phyloP scores from a whole-genome alignment of 2,888 invertebrate genomes.

The Watsonalla cultraria region DNA sequence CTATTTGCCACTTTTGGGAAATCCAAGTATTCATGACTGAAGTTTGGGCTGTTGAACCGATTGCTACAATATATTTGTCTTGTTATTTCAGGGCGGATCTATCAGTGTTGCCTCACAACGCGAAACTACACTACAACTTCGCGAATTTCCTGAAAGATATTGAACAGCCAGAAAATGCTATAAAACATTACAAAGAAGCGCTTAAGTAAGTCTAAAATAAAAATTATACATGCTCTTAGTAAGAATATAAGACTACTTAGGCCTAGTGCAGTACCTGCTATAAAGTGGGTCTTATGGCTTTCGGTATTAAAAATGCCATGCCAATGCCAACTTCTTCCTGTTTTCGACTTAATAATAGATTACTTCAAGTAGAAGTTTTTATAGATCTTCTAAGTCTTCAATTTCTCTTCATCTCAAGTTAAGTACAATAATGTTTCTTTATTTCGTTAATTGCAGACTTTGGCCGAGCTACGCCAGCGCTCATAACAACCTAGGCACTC shows the following conservation, averaged over 20 bases:
- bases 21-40: too few species aligned
- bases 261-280: not conserved
- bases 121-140: slow-evolving; percentile 94
- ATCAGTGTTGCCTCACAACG: slow-evolving; percentile 88
- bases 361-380: too few species aligned
- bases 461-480: slow-evolving; percentile 93
- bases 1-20: not conserved
- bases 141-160: slow-evolving; percentile 90
- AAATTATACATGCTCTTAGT: too few species aligned
- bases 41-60: too few species aligned
- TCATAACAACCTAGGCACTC: slow-evolving; percentile 91
- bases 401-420: too few species aligned
- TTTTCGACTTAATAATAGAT: too few species aligned
- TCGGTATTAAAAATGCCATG: not conserved
- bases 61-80: not conserved
- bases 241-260: too few species aligned
- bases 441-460: slow-evolving; percentile 73
- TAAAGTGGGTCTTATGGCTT: not conserved
- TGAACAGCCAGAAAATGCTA: slow-evolving; percentile 84
- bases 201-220: slow-evolving; percentile 80
- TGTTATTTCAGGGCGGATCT: slow-evolving; percentile 84
- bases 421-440: not conserved
- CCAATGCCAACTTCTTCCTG: too few species aligned
- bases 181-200: slow-evolving; percentile 88
- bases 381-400: too few species aligned